These are phyloP conservation scores for Brachyhypopomus gauderio DNA, from an alignment of 2,113 vertebrate genomes.

Conservation along the genomic window DNA sequence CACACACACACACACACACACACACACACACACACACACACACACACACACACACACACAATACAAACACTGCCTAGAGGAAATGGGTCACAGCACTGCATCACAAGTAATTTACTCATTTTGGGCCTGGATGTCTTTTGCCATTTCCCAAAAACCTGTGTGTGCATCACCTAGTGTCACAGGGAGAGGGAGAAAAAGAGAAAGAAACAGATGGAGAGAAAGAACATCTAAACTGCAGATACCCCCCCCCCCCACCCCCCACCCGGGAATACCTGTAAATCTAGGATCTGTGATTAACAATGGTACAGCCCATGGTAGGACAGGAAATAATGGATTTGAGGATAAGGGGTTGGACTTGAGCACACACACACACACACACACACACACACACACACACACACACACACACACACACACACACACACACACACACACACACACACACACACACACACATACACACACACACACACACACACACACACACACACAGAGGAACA, in stretches of 20 bases:
- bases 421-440: too few relatives aligned
- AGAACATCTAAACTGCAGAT: slow-evolving; percentile 14
- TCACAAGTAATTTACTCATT: slow-evolving; percentile 76
- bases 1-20: background rate
- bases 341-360: background rate
- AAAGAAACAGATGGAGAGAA: slow-evolving; percentile 43
- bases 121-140: slow-evolving; percentile 64
- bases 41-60: slow-evolving; percentile 13
- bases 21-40: slow-evolving; percentile 42
- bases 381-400: too few relatives aligned
- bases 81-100: slow-evolving; percentile 74
- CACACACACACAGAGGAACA: too few relatives aligned
- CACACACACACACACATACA: too few relatives aligned
- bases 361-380: slow-evolving; percentile 11
- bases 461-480: too few relatives aligned
- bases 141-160: slow-evolving; percentile 65
- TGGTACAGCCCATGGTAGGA: slow-evolving; percentile 34
- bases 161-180: slow-evolving; percentile 58
- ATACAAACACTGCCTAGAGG: slow-evolving; percentile 63
- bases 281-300: slow-evolving; percentile 42
- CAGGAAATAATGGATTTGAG: slow-evolving; percentile 64
- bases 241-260: too few relatives aligned
- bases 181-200: slow-evolving; percentile 33
- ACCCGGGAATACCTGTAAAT: too few relatives aligned
- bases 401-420: too few relatives aligned